Conservation (phyloP, 2,888 invertebrate species). For the Lampropteryx suffumata region DNA sequence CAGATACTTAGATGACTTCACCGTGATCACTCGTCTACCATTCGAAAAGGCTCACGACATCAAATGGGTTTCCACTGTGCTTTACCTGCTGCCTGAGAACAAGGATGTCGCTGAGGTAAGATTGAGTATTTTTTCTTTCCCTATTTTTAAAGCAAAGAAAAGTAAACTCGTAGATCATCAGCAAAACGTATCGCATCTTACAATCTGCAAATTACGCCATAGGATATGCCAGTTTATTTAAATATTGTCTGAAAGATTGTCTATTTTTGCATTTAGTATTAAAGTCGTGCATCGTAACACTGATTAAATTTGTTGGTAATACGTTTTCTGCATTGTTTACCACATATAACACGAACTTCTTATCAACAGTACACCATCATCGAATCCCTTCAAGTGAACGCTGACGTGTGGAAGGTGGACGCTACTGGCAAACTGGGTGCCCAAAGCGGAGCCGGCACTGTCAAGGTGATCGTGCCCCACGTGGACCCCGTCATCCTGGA, state of each 20-base stretch:
- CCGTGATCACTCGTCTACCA: slow-evolving; percentile 78
- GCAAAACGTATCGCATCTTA: too few relatives aligned
- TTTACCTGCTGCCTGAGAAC: slow-evolving; percentile 59
- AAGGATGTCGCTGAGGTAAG: slow-evolving; percentile 66
- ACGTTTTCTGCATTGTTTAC: too few relatives aligned
- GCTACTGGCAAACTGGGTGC: slow-evolving; percentile 58
- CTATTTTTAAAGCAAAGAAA: too few relatives aligned
- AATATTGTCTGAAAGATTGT: too few relatives aligned
- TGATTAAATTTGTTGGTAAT: too few relatives aligned
- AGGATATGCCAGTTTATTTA: too few relatives aligned
- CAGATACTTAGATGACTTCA: slow-evolving; percentile 73
- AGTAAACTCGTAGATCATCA: too few relatives aligned
- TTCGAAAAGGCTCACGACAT: slow-evolving; percentile 82
- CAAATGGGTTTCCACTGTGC: slow-evolving; percentile 65
- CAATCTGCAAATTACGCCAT: too few relatives aligned
- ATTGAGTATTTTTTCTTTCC: too few relatives aligned
- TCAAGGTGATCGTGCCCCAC: slow-evolving; percentile 70
- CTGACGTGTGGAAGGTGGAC: slow-evolving; percentile 76
- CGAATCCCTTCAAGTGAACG: slow-evolving; percentile 76
- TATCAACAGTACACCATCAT: slow-evolving; percentile 54
- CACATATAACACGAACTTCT: background rate
- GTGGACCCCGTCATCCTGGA: slow-evolving; percentile 73
- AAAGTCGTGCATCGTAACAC: too few relatives aligned
- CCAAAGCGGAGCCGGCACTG: slow-evolving; percentile 59
- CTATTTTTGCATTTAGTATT: too few relatives aligned